Evolutionary conservation across 2,888 invertebrate species (phyloP).

Genomic region (Zeuzera pyrina): DNA sequence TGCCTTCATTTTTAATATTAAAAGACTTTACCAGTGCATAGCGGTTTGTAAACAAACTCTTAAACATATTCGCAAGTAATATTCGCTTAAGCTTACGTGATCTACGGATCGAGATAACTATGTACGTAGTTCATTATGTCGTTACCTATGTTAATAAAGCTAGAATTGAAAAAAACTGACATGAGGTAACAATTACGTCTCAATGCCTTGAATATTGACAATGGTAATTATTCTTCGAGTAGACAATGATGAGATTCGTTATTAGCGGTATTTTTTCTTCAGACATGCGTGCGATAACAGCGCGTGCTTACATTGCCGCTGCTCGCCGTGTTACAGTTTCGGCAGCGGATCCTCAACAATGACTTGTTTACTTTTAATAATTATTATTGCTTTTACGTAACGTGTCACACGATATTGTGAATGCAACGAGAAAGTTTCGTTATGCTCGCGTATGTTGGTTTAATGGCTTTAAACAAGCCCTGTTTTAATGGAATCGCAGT

Average conservation of each 20-base stretch:
- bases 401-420: constrained; percentile 39
- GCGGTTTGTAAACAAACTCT: neutral
- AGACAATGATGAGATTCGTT: constrained; percentile 45
- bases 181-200: constrained; percentile 36
- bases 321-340: constrained; percentile 8
- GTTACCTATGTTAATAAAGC: constrained; percentile 19
- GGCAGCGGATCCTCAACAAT: constrained; percentile 26
- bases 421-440: constrained; percentile 43
- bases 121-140: constrained; percentile 18
- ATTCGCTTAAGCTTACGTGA: constrained; percentile 44
- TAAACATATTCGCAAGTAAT: constrained; percentile 29
- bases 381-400: constrained; percentile 36
- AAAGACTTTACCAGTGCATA: too few relatives aligned
- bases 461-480: constrained; percentile 25
- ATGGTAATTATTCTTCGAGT: constrained; percentile 44
- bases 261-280: constrained; percentile 32
- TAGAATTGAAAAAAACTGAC: constrained; percentile 28
- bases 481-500: constrained; percentile 18
- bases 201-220: constrained; percentile 52
- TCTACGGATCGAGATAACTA: constrained; percentile 15
- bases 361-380: constrained; percentile 28
- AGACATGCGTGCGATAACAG: constrained; percentile 1
- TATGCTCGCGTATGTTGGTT: constrained; percentile 23
- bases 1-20: too few relatives aligned
- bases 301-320: constrained; percentile 1